Evolutionary conservation across 2,797 vertebrate species (phyloP).

Genomic region (Ctenochaetus hawaiiensis): DNA sequence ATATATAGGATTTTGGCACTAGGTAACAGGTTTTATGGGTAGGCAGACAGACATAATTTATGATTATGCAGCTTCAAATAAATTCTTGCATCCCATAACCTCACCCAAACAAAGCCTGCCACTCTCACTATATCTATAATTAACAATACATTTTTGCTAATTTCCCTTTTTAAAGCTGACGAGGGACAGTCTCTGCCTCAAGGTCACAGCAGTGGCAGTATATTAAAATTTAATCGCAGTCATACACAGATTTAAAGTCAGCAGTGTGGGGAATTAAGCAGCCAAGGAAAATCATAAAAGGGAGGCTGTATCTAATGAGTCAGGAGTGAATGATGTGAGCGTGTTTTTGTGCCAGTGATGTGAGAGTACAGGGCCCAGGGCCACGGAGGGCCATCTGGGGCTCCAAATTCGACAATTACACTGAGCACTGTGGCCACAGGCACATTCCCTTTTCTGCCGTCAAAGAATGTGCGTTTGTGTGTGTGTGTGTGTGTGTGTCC

Average conservation of each 20-base stretch:
- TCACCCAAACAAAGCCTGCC: conserved; percentile 48
- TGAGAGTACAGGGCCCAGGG: conserved; percentile 61
- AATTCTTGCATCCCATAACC: neutral
- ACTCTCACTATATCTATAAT: conserved; percentile 55
- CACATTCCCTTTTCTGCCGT: conserved; percentile 46
- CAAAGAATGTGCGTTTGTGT: conserved; percentile 42
- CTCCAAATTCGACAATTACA: conserved; percentile 61
- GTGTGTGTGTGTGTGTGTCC: neutral
- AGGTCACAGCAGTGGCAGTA: conserved; percentile 68
- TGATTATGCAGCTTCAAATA: neutral
- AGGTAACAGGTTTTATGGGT: neutral
- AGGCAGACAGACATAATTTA: neutral
- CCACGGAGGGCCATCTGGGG: conserved; percentile 59
- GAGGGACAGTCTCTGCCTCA: conserved; percentile 63
- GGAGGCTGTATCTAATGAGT: conserved; percentile 64
- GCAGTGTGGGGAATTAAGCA: conserved; percentile 65
- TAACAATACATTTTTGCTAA: conserved; percentile 67
- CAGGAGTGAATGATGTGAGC: conserved; percentile 67
- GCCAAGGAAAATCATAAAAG: conserved; percentile 64
- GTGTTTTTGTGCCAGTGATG: conserved; percentile 69
- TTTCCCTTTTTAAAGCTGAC: conserved; percentile 71
- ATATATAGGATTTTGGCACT: conserved; percentile 3
- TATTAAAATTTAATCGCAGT: conserved; percentile 77
- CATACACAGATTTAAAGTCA: conserved; percentile 72
- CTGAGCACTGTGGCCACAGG: conserved; percentile 50